Evolutionary conservation across 2,888 invertebrate species (phyloP), one percentile per base, ranked within the genome.

Genomic region (Eutolmus rufibarbis): DNA sequence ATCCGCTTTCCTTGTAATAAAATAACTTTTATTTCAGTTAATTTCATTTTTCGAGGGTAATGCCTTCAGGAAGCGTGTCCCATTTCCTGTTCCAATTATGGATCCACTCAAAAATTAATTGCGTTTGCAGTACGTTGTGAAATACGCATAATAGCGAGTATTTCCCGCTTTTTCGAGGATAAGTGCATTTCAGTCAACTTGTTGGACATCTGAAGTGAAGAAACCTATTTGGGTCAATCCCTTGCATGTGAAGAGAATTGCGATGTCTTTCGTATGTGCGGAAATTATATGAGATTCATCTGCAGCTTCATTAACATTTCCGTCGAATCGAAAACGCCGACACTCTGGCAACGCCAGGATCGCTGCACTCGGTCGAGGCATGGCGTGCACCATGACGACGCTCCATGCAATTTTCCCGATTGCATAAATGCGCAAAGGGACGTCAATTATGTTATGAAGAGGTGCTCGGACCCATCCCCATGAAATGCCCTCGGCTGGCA

Each of bases 401-500:
- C 79, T n/a, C 79, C 31, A 23, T 79, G 82, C 82, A 82, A 82
- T 82, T 82, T 82, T n/a, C 56, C 23, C 56, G 82, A 82, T 82
- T 82, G 82, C 82, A 82, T 82, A 82, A 82, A 51, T 82, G 82
- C 82, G 66, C 82, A 82, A 57, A 51, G 82, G 51, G 57, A 57
- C 66, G 19, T 82, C 82, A 82, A 82, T 82, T 82, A 82, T 37
- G 23, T 82, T 82, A 82, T 37, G 23, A 34, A 19, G 19, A 16
- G 37, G 37, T 31, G 16, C 28, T 66, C 28, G 37, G 34, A 16
- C 66, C 19, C 66, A 66, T 23, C 66, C 66, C 28, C 4, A 9
- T n/a, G 5, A 12, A 4, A 28, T 3, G 19, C 23, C 4, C 23
- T 19, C 37, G 7, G 40, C 66, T n/a, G 19, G 34, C 66, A 82